Percentiles rank a stretch among this genome's conserved stretches.
Conservation (phyloP, 2,113 vertebrate species). For the Conger conger region DNA sequence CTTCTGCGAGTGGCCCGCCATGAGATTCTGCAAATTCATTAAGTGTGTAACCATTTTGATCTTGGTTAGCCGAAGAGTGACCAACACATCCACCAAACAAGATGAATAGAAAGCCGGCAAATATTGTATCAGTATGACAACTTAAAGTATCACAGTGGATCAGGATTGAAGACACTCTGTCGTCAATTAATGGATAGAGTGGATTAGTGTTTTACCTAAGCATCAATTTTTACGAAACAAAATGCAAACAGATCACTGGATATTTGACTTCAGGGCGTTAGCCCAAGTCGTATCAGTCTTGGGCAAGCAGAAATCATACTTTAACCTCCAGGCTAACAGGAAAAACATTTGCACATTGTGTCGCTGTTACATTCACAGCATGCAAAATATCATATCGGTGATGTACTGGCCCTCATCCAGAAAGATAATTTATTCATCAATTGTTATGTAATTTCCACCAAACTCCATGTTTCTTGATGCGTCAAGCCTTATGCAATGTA, state of each 20-base stretch:
- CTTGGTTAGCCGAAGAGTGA: too few species aligned
- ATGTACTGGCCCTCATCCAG: background rate
- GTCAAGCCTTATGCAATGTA: too few species aligned
- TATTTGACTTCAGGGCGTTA: background rate
- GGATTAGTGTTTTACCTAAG: background rate
- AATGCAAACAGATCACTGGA: background rate
- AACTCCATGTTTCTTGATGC: background rate
- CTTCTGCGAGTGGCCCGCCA: too few species aligned
- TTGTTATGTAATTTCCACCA: background rate
- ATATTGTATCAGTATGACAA: too few species aligned
- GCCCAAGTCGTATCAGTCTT: background rate
- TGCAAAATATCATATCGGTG: background rate
- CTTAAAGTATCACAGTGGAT: too few species aligned
- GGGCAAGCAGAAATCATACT: background rate
- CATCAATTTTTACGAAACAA: background rate
- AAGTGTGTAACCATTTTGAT: too few species aligned
- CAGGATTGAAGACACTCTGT: too few species aligned
- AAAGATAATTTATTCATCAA: background rate
- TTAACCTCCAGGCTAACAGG: background rate
- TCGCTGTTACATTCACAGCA: background rate
- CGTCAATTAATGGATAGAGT: background rate
- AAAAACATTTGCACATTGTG: background rate
- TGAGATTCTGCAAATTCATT: too few species aligned
- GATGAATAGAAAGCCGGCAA: too few species aligned
- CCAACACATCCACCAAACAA: too few species aligned